Percentiles rank a stretch among this genome's conserved stretches.
Conservation (phyloP, 2,888 invertebrate species). For the Pomacea canaliculata region DNA sequence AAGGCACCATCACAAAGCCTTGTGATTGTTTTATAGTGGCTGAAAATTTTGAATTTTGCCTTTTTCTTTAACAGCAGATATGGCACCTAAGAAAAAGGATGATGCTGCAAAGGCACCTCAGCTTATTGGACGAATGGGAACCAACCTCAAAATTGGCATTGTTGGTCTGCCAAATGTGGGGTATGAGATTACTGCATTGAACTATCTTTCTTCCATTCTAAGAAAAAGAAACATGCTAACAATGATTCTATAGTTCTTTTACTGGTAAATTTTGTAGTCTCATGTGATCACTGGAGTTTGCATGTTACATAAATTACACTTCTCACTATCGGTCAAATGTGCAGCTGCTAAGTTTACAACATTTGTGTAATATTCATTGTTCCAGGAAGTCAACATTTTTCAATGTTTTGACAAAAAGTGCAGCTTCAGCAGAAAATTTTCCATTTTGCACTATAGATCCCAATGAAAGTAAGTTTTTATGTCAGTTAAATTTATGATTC, state of each 20-base stretch:
- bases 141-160: slow-evolving; percentile 96
- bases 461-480: slow-evolving; percentile 95
- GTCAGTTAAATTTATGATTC: not conserved
- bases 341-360: too few relatives aligned
- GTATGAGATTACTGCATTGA: slow-evolving; percentile 49
- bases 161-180: slow-evolving; percentile 94
- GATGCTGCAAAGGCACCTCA: slow-evolving; percentile 81
- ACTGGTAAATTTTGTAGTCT: too few relatives aligned
- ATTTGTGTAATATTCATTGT: not conserved
- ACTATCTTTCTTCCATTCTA: too few relatives aligned
- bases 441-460: slow-evolving; percentile 99
- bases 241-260: too few relatives aligned
- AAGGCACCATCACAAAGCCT: too few relatives aligned
- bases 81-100: slow-evolving; percentile 79
- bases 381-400: slow-evolving; percentile 94
- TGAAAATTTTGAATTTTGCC: too few relatives aligned
- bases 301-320: too few relatives aligned
- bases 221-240: not conserved
- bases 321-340: too few relatives aligned
- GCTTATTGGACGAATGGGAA: slow-evolving; percentile 93
- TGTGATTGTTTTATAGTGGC: too few relatives aligned
- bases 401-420: slow-evolving; percentile 97
- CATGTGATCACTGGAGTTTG: too few relatives aligned
- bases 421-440: slow-evolving; percentile 97
- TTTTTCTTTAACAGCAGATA: slow-evolving; percentile 40